A percentile compares a stretch with the other conserved stretches of the same genome.
Evolutionary conservation across 2,797 vertebrate genomes (phyloP).

Genomic region (Mormyrops attenuatus): DNA sequence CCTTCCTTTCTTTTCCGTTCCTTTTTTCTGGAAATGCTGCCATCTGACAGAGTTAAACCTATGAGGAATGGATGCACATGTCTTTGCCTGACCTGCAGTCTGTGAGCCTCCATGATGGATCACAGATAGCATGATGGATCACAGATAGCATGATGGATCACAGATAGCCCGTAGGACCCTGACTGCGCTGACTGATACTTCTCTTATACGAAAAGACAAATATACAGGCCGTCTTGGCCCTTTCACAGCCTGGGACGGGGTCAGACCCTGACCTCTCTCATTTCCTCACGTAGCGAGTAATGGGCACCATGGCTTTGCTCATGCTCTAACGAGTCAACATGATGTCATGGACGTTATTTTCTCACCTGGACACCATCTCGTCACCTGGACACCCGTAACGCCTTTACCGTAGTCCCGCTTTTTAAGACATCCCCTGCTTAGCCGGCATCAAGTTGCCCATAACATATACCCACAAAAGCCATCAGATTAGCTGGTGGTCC

Average conservation of each 20-base stretch:
- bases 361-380: background rate
- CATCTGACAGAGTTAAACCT: slow-evolving; percentile 31
- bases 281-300: background rate
- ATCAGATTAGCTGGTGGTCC: background rate
- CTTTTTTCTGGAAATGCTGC: slow-evolving; percentile 25
- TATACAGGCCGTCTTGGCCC: slow-evolving; percentile 39
- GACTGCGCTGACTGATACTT: slow-evolving; percentile 40
- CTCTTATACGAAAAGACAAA: slow-evolving; percentile 43
- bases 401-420: background rate
- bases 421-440: background rate
- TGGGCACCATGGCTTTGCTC: background rate
- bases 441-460: background rate
- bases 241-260: slow-evolving; percentile 22
- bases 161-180: slow-evolving; percentile 33
- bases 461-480: background rate
- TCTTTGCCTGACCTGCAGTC: background rate
- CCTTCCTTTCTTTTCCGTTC: background rate
- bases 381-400: background rate
- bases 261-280: slow-evolving; percentile 27
- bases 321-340: background rate
- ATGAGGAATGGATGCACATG: background rate
- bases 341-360: background rate
- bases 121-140: slow-evolving; percentile 42
- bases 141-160: slow-evolving; percentile 40
- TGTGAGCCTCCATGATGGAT: slow-evolving; percentile 24